Evolutionary conservation across 2,888 invertebrate species (phyloP), one percentile per base, ranked within the genome.

Genomic region (Brachycybe producta): DNA sequence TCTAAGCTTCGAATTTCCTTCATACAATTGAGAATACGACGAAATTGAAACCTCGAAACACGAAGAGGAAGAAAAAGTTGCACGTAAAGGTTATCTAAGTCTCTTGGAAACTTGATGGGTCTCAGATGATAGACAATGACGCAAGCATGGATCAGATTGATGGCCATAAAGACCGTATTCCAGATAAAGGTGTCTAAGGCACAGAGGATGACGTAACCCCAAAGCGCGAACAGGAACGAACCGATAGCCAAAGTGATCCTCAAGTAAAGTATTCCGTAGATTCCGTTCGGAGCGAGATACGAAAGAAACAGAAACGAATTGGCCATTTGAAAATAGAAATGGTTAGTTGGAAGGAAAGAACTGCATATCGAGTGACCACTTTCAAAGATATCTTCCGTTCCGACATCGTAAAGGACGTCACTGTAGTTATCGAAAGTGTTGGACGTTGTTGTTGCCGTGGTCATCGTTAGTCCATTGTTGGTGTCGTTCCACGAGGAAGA

Each of bases 321-420:
- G 59, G 84, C 84, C 64, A 85, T 71, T 74, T 88, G 88, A 73
- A 84, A 87, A 70, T 85, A 81, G 55, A 84, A 70, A 67, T 86
- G 85, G 67, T 83, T 82, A 27, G 26, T 24, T 21, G 45, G 45
- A 24, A 45, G 28, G 34, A 45, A 45, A 21, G 30, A 23, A 21
- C 26, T 32, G 34, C 45, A 45, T 30, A 30, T 30, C 30, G 13
- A 7, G 13, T 11, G 13, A 30, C 13, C 30, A 11, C 30, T 13
- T 30, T 30, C 30, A 30, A 30, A 30, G n/a, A n/a, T n/a, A n/a
- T n/a, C n/a, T n/a, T n/a, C n/a, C n/a, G n/a, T n/a, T n/a, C n/a
- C n/a, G n/a, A n/a, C n/a, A n/a, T n/a, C n/a, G n/a, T n/a, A n/a
- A n/a, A n/a, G n/a, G n/a, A n/a, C n/a, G n/a, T n/a, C n/a, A n/a